Evolutionary conservation across 2,113 vertebrate species (phyloP).

Genomic region (Papio anubis): DNA sequence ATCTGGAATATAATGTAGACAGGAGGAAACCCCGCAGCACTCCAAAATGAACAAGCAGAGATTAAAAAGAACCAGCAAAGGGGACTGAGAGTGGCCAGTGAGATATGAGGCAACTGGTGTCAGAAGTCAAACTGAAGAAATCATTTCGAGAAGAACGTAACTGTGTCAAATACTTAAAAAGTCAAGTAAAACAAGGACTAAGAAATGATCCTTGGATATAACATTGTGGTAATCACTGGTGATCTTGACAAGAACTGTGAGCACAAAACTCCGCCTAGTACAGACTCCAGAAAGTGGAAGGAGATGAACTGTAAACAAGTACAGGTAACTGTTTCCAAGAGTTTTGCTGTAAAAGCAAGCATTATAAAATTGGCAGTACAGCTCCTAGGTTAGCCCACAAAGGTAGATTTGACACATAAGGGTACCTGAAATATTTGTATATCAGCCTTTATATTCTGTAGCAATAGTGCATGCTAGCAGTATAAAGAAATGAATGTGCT

Average conservation of each 20-base stretch:
- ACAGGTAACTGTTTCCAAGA: not conserved
- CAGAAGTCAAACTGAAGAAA: not conserved
- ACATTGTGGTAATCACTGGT: not conserved
- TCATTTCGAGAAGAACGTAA: not conserved
- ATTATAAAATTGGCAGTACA: conserved; percentile 13
- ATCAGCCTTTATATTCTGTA: not conserved
- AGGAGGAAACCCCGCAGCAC: not conserved
- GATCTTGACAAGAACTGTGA: not conserved
- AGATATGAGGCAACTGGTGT: not conserved
- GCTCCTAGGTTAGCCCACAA: not conserved
- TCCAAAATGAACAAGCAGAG: conserved; percentile 3
- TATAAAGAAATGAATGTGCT: not conserved
- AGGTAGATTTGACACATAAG: not conserved
- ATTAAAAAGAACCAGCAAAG: not conserved
- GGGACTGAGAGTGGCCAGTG: not conserved
- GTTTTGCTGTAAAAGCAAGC: not conserved
- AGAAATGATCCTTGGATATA: conserved; percentile 2
- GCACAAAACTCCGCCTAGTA: not conserved
- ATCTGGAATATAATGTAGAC: not conserved
- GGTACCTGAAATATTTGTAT: not conserved
- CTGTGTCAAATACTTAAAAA: not conserved
- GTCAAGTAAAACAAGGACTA: not conserved
- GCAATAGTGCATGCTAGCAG: not conserved
- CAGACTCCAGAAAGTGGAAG: not conserved
- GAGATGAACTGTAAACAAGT: not conserved